Conservation (phyloP, 2,797 vertebrate genomes). For the Agapornis canus region DNA sequence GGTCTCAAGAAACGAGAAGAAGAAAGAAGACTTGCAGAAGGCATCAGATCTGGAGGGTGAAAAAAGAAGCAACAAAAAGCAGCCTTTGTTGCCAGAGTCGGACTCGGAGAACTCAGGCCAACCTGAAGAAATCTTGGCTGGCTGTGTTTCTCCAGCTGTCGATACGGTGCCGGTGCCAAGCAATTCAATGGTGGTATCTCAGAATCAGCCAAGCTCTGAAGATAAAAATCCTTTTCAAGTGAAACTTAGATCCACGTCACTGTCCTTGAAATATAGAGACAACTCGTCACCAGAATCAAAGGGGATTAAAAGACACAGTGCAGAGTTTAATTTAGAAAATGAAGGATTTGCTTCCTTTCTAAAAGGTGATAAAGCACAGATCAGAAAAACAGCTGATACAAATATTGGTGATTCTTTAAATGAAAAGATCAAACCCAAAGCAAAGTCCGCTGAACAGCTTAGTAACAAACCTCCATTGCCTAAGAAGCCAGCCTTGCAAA, state of each 20-base stretch:
- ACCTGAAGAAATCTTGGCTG: background rate
- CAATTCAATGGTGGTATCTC: background rate
- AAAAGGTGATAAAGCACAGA: conserved; percentile 57
- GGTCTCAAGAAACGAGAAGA: conserved; percentile 61
- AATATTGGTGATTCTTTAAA: conserved; percentile 47
- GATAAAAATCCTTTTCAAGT: conserved; percentile 84
- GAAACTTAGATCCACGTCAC: conserved; percentile 88
- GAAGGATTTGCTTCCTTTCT: conserved; percentile 36
- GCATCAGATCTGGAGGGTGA: background rate
- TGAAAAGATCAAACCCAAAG: conserved; percentile 67
- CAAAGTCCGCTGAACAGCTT: conserved; percentile 67
- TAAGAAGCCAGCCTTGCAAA: conserved; percentile 77
- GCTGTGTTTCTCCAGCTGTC: background rate
- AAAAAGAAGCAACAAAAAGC: conserved; percentile 28
- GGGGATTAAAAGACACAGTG: conserved; percentile 74
- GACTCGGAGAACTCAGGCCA: conserved; percentile 49
- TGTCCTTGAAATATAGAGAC: conserved; percentile 79
- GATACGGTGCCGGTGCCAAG: background rate
- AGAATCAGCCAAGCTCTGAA: conserved; percentile 57
- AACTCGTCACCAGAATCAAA: conserved; percentile 62
- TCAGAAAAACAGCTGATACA: conserved; percentile 25
- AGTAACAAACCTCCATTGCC: conserved; percentile 75
- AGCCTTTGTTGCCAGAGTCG: background rate
- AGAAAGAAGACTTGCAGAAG: conserved; percentile 60
- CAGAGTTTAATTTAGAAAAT: conserved; percentile 75